Conservation (phyloP, 1,140 invertebrate species). For the Drosophila auraria region DNA sequence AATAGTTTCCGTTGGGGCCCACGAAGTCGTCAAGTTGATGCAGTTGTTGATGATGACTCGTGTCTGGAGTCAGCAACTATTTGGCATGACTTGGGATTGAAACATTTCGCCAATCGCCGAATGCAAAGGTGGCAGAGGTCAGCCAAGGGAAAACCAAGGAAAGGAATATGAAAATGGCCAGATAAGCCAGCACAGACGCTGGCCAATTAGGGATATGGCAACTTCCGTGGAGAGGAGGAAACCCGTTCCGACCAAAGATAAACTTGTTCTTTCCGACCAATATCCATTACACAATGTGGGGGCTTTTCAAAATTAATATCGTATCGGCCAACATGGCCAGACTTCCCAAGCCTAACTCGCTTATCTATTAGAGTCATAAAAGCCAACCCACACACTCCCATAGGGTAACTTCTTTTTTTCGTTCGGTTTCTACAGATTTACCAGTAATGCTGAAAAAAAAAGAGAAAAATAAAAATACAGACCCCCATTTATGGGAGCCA, state of each 20-base stretch:
- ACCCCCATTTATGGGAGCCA: constrained; percentile 49
- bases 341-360: constrained; percentile 36
- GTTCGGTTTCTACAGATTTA: constrained; percentile 33
- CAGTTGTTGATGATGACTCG: constrained; percentile 62
- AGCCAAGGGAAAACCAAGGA: constrained; percentile 30
- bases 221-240: constrained; percentile 37
- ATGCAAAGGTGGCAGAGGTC: constrained; percentile 55
- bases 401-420: constrained; percentile 4
- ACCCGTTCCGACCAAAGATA: constrained; percentile 35
- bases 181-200: constrained; percentile 24
- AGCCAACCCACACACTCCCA: constrained; percentile 37
- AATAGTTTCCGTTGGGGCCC: constrained; percentile 59
- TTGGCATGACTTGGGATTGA: constrained; percentile 56
- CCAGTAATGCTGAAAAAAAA: constrained; percentile 4
- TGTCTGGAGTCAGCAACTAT: constrained; percentile 60
- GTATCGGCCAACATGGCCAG: constrained; percentile 30
- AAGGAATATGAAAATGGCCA: constrained; percentile 33
- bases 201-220: constrained; percentile 50
- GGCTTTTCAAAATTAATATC: constrained; percentile 67
- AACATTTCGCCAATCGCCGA: constrained; percentile 73
- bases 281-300: constrained; percentile 76
- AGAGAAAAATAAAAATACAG: constrained; percentile 18
- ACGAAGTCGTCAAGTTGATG: constrained; percentile 62
- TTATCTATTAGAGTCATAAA: constrained; percentile 81
- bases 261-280: constrained; percentile 61